Conservation (phyloP, 2,797 vertebrate genomes). For the Pipistrellus nathusii region DNA sequence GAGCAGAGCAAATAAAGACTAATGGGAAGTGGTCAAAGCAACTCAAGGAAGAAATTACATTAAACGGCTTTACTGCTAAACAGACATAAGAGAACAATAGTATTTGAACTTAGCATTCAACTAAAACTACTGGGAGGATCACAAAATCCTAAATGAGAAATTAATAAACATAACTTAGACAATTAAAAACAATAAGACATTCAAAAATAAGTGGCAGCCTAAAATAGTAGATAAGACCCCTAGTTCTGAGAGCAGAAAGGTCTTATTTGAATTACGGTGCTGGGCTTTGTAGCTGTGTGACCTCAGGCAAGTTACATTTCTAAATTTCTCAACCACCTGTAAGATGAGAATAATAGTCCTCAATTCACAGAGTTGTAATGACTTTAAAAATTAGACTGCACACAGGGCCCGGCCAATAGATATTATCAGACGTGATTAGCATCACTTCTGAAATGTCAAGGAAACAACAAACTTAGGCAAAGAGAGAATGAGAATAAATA, state of each 20-base stretch:
- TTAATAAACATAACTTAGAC: background rate
- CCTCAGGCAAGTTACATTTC: background rate
- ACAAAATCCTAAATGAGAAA: constrained; percentile 24
- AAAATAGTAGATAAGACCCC: background rate
- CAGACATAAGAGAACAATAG: background rate
- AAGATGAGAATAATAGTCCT: background rate
- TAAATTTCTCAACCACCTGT: constrained; percentile 3
- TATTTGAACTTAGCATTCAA: background rate
- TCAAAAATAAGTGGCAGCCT: background rate
- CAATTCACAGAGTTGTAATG: background rate
- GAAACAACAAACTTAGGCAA: constrained; percentile 13
- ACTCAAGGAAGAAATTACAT: background rate
- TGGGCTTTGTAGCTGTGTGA: background rate
- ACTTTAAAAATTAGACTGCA: background rate
- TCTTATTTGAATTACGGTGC: background rate
- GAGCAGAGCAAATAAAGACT: background rate
- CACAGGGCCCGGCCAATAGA: background rate
- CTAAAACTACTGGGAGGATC: background rate
- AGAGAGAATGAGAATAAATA: background rate
- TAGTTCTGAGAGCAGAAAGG: background rate
- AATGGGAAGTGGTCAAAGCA: background rate
- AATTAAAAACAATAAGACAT: background rate
- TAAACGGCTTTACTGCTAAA: background rate
- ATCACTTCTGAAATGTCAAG: background rate
- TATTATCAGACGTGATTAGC: background rate